These are phyloP conservation scores for Marisa cornuarietis DNA, from an alignment of 1,140 invertebrate genomes.

Conservation along the genomic window DNA sequence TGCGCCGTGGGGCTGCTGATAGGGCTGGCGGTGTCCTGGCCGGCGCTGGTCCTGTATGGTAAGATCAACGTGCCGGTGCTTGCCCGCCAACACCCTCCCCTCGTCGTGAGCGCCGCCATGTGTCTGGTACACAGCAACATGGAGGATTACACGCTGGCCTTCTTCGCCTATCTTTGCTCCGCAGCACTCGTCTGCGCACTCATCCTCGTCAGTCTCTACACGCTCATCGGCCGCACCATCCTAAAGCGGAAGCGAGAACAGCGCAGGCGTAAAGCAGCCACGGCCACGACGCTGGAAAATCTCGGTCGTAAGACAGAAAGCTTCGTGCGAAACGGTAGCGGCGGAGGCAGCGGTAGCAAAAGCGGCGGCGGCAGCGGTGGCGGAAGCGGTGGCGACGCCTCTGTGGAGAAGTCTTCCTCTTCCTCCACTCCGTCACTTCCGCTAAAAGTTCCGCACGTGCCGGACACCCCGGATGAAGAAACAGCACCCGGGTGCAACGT, in stretches of 20 bases:
- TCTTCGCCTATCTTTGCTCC: conserved; percentile 38
- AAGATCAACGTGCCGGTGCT: conserved; percentile 28
- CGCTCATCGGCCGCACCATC: conserved; percentile 29
- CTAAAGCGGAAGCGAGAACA: conserved; percentile 21
- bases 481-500: not conserved
- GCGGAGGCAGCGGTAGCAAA: not conserved
- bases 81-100: not conserved
- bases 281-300: conserved; percentile 2
- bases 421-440: not conserved
- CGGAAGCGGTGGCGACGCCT: not conserved
- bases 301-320: not conserved
- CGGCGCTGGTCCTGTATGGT: conserved; percentile 48
- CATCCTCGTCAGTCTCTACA: conserved; percentile 32
- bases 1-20: conserved; percentile 40
- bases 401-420: not conserved
- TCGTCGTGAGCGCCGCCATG: conserved; percentile 30
- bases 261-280: conserved; percentile 11
- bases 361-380: not conserved
- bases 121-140: conserved; percentile 40
- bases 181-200: conserved; percentile 35
- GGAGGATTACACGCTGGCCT: conserved; percentile 35
- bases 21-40: conserved; percentile 45
- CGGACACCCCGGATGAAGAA: conserved; percentile 2
- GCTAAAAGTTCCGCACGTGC: not conserved
- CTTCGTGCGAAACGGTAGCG: not conserved